Evolutionary conservation across 2,888 invertebrate genomes (phyloP).

Genomic region (Acholoe squamosa): DNA sequence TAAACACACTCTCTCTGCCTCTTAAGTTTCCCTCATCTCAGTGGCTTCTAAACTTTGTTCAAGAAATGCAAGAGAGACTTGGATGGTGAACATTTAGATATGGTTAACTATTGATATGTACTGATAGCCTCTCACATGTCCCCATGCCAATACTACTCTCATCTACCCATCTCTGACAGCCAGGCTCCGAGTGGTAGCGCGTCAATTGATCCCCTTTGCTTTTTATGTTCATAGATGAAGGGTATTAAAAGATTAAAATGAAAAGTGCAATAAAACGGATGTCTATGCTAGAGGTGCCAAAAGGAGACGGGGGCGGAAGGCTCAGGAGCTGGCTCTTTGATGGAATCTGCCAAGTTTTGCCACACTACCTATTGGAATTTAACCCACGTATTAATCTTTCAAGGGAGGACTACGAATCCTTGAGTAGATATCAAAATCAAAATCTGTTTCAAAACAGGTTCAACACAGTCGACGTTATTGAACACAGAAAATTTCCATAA

Average conservation of each 20-base stretch:
- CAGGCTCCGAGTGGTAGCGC: neutral
- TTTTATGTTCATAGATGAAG: neutral
- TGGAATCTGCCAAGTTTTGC: no score
- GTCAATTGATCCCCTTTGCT: constrained; percentile 22
- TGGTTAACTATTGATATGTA: constrained; percentile 14
- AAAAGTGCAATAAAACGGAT: constrained; percentile 1
- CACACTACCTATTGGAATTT: no score
- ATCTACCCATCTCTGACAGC: neutral
- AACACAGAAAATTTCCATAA: no score
- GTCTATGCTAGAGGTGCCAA: neutral
- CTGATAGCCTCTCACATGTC: neutral
- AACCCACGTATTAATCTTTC: no score
- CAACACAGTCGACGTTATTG: no score
- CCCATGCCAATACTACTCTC: neutral
- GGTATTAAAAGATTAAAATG: constrained; percentile 25
- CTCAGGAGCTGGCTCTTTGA: neutral
- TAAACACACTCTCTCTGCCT: no score
- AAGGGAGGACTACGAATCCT: no score
- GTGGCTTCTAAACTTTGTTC: neutral
- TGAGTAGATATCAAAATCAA: no score
- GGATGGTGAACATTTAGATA: no score
- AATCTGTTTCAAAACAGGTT: no score
- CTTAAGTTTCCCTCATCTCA: no score
- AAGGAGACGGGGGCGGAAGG: neutral
- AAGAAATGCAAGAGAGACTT: neutral